phyloP scores from a whole-genome alignment of 2,797 vertebrate species.

The Spheniscus humboldti region DNA sequence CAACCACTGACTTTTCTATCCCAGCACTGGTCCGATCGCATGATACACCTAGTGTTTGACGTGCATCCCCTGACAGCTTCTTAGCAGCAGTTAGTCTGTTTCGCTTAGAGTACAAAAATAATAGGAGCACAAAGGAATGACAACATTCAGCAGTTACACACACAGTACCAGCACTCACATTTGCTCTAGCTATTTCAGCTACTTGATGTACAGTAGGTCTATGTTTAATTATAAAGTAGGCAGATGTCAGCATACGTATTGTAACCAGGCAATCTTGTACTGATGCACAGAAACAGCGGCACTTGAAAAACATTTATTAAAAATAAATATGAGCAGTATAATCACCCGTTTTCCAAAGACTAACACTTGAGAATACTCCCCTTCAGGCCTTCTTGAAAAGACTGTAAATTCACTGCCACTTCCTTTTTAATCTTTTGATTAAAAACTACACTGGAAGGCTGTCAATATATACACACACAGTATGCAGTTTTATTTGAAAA shows the following conservation, averaged over 20 bases:
- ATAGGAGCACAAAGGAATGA: slow-evolving; percentile 43
- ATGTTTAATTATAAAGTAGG: not conserved
- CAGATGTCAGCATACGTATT: not conserved
- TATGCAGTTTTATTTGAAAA: slow-evolving; percentile 1
- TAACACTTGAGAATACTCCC: not conserved
- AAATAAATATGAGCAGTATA: slow-evolving; percentile 42
- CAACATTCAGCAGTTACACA: slow-evolving; percentile 12
- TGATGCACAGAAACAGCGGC: not conserved
- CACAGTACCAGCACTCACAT: not conserved
- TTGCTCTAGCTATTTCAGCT: not conserved
- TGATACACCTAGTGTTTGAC: slow-evolving; percentile 71
- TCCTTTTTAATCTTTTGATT: not conserved
- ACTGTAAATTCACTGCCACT: not conserved
- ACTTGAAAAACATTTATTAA: not conserved
- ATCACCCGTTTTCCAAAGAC: slow-evolving; percentile 31
- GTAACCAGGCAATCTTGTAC: not conserved
- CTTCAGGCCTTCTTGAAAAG: slow-evolving; percentile 7
- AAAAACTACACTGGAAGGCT: not conserved
- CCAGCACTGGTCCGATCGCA: slow-evolving; percentile 68
- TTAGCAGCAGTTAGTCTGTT: slow-evolving; percentile 65
- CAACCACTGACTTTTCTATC: slow-evolving; percentile 71
- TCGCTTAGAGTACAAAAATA: slow-evolving; percentile 67
- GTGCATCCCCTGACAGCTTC: slow-evolving; percentile 64
- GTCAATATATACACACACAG: not conserved
- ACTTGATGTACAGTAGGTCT: not conserved